phyloP scores from a whole-genome alignment of 2,113 vertebrate genomes.

The Caloenas nicobarica region DNA sequence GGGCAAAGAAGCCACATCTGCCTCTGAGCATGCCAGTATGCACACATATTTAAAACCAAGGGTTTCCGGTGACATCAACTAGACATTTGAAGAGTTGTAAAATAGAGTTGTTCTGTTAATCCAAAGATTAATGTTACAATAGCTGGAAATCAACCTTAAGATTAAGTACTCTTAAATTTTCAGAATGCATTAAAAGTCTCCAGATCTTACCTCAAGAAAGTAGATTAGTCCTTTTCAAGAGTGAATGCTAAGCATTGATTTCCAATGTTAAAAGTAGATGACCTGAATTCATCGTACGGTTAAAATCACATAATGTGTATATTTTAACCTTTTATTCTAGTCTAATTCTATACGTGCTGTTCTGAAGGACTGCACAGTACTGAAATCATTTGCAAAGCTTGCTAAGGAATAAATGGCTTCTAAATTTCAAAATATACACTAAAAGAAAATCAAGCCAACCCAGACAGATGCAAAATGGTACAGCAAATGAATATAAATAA shows the following conservation, averaged over 20 bases:
- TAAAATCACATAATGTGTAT: background rate
- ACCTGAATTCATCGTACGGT: background rate
- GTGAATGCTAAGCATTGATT: background rate
- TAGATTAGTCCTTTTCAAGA: background rate
- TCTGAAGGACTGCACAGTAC: background rate
- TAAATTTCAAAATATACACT: background rate
- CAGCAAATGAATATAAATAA: slow-evolving; percentile 13
- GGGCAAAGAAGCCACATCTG: background rate
- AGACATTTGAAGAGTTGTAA: background rate
- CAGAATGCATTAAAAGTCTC: background rate
- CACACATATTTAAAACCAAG: background rate
- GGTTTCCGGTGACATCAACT: background rate
- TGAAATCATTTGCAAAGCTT: background rate
- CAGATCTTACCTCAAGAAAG: background rate
- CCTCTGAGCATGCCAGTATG: background rate
- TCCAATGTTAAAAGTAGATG: background rate
- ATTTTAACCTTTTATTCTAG: background rate
- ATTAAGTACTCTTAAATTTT: background rate
- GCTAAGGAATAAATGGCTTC: background rate
- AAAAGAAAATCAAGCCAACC: background rate
- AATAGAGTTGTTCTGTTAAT: background rate
- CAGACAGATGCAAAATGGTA: background rate
- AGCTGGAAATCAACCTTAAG: background rate
- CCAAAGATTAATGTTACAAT: background rate
- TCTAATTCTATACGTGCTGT: background rate